A percentile compares a stretch with the other conserved stretches of the same genome.
phyloP scores from a whole-genome alignment of 2,113 vertebrate genomes.

The Onychostoma macrolepis region DNA sequence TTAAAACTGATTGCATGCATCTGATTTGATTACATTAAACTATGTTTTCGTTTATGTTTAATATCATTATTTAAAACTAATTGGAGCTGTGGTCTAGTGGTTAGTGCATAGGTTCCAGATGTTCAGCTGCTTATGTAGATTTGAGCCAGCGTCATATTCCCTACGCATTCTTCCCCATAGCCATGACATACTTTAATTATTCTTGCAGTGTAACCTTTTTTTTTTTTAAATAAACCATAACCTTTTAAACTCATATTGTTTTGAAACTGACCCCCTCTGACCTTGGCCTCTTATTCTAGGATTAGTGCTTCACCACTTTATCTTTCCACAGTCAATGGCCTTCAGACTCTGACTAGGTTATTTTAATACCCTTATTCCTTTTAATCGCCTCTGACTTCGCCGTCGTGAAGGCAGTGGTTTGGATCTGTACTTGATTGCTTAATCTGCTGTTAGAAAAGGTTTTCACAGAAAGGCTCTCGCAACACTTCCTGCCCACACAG shows the following conservation, averaged over 20 bases:
- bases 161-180: neutral
- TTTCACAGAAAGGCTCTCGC: conserved; percentile 57
- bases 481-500: conserved; percentile 56
- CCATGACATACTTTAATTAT: neutral
- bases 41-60: neutral
- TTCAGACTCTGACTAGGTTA: neutral
- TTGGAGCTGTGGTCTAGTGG: neutral
- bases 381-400: conserved; percentile 56
- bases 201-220: neutral
- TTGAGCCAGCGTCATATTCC: neutral
- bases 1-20: neutral
- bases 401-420: conserved; percentile 44
- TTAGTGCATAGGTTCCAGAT: neutral
- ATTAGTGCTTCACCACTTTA: conserved; percentile 14
- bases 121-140: neutral
- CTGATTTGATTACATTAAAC: neutral
- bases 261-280: neutral
- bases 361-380: conserved; percentile 49
- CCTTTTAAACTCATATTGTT: neutral
- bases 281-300: neutral
- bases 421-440: conserved; percentile 51
- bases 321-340: conserved; percentile 22
- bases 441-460: conserved; percentile 67
- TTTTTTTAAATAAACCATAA: neutral
- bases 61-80: neutral